These are phyloP conservation scores for Diorhabda sublineata DNA, from an alignment of 1,140 invertebrate genomes.

Conservation along the genomic window DNA sequence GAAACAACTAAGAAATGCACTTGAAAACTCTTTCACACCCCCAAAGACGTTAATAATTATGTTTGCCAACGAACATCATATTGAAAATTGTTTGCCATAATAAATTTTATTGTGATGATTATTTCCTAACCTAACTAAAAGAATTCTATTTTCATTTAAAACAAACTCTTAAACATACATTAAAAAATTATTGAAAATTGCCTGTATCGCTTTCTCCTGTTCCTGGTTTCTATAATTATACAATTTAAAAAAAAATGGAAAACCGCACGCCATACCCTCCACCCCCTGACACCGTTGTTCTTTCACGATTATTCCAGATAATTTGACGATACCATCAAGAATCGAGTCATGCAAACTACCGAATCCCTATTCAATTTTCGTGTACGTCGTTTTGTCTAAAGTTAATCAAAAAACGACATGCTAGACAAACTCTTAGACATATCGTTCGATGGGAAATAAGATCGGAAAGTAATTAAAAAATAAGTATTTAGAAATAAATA, in stretches of 20 bases:
- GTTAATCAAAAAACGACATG: conserved; percentile 10
- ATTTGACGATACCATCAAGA: not conserved
- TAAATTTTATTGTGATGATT: too few species aligned
- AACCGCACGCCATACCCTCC: conserved; percentile 1
- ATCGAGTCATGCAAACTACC: not conserved
- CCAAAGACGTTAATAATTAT: too few species aligned
- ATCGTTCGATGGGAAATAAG: not conserved
- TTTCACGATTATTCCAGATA: not conserved
- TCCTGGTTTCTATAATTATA: conserved; percentile 2
- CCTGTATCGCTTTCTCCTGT: not conserved
- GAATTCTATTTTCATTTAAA: too few species aligned
- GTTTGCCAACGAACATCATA: too few species aligned
- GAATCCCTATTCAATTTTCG: conserved; percentile 9
- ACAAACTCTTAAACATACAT: too few species aligned
- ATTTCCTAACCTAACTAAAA: too few species aligned
- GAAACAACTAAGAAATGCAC: too few species aligned
- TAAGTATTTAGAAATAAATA: too few species aligned
- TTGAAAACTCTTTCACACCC: too few species aligned
- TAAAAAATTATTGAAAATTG: not conserved
- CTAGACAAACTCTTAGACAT: not conserved
- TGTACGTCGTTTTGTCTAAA: conserved; percentile 5
- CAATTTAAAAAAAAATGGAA: not conserved
- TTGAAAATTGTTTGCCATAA: too few species aligned
- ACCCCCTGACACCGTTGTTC: not conserved
- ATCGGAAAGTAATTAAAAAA: too few species aligned